Evolutionary conservation across 2,113 vertebrate genomes (phyloP), one percentile per base, ranked within the genome.

Genomic region (Beaufortia kweichowensis): DNA sequence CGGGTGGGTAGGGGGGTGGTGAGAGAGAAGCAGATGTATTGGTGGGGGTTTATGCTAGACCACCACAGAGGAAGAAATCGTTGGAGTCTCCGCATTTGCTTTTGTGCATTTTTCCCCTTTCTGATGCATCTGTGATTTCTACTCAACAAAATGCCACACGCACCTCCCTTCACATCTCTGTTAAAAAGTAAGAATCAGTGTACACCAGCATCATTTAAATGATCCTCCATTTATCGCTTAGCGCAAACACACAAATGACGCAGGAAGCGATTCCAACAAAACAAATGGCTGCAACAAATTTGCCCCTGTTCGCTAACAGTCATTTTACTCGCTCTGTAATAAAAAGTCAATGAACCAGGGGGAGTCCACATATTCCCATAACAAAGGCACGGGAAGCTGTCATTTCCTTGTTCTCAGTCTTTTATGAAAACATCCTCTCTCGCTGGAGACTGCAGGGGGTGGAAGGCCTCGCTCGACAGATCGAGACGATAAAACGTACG

Each of bases 291-390:
- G 89, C 91, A 88, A 87, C 85, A 89, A 89, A 91, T 84, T 84
- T 90, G 86, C 89, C 81, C 75, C 55, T 88, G 88, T 92, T 90
- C 90, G 87, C 90, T 90, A 90, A 89, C 84, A 88, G 86, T 91
- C 87, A 85, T 71, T 91, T 90, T 89, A 91, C 92, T 93, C 87
- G 4, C 81, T 84, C 87, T 93, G 92, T 95, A 95, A 96, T 93
- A 94, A 94, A 96, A 94, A 95, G 91, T 94, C 93, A 96, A 91
- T 85, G 92, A 94, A 93, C 90, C 95, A 93, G 90, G 85, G 83
- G 89, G 92, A 89, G 91, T 91, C 90, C 88, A 89, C 93, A 90
- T 90, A 94, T 89, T 91, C 88, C 90, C 90, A 89, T 89, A 90
- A 90, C 87, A 91, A 89, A 93, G 86, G 84, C 80, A 55, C 76